Evolutionary conservation across 64 coral and sea anemone species (phyloP).

Genomic region (Montipora efflorescens): DNA sequence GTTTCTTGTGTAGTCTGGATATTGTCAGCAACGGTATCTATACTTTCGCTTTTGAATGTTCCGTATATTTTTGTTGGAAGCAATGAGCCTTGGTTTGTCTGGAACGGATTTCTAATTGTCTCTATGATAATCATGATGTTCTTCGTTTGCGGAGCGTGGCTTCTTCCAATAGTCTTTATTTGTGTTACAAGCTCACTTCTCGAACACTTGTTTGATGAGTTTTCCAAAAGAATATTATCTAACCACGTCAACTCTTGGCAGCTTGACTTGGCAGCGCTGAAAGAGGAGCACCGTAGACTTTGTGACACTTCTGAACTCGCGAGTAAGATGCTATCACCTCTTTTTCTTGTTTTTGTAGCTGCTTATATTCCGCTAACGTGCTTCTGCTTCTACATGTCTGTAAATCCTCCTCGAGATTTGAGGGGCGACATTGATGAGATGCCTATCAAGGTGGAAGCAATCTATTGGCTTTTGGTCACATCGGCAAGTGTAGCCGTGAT

Average conservation of each 20-base stretch:
- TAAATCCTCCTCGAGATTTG: not conserved
- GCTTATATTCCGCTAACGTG: not conserved
- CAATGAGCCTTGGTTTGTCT: not conserved
- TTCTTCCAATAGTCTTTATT: not conserved
- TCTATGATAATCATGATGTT: not conserved
- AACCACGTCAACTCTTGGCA: not conserved
- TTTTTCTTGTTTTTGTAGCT: not conserved
- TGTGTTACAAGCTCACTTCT: not conserved
- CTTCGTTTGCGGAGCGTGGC: not conserved
- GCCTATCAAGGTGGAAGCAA: no score
- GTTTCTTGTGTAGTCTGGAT: not conserved
- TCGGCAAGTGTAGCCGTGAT: not conserved
- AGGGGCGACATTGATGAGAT: not conserved
- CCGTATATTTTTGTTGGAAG: not conserved
- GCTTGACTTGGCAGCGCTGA: not conserved
- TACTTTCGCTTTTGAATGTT: not conserved
- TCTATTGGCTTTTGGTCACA: not conserved
- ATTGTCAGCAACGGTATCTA: not conserved
- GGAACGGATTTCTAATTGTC: not conserved
- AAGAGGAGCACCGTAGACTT: not conserved
- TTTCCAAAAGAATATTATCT: not conserved
- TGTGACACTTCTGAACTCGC: constrained; percentile 2
- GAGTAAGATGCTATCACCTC: not conserved
- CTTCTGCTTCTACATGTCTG: not conserved
- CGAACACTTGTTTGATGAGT: not conserved